Evolutionary conservation across 1,140 invertebrate genomes (phyloP).

Genomic region (honey bee (Apis mellifera)): Amel_HAv3.1 CM009946.2:480001-480500

Average conservation of each 20-base stretch:
- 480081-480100: background rate
- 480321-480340: slow-evolving; percentile 56
- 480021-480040: too few species aligned
- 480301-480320: slow-evolving; percentile 20
- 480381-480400: slow-evolving; percentile 45
- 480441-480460: slow-evolving; percentile 32
- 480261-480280: slow-evolving; percentile 68
- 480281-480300: slow-evolving; percentile 58
- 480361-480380: slow-evolving; percentile 47
- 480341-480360: slow-evolving; percentile 26
- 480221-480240: slow-evolving; percentile 72
- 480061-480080: slow-evolving; percentile 56
- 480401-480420: slow-evolving; percentile 39
- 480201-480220: slow-evolving; percentile 27
- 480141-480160: slow-evolving; percentile 51
- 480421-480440: slow-evolving; percentile 31
- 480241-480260: slow-evolving; percentile 54
- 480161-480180: slow-evolving; percentile 31
- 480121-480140: background rate
- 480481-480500: slow-evolving; percentile 11
- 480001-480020: too few species aligned
- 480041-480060: slow-evolving; percentile 67
- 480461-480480: slow-evolving; percentile 40
- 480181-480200: slow-evolving; percentile 65
- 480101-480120: too few species aligned